Base-by-base conservation (phyloP, 2,113 vertebrate species). In the Pyxicephalus adspersus region DNA sequence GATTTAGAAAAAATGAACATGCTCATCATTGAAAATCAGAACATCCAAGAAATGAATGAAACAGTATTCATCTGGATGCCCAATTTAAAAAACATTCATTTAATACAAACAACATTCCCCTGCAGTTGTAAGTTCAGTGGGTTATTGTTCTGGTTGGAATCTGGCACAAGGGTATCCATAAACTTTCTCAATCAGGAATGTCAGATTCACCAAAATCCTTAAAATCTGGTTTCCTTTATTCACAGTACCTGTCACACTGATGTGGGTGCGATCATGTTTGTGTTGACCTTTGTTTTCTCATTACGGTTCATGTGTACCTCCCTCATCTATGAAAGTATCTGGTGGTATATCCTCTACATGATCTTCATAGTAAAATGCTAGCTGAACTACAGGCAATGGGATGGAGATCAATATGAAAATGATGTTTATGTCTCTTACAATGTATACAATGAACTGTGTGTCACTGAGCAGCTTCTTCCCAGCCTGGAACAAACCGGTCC, bases 351-450 rank as follows among this genome's bases (percentile, higher is more conserved):
- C 16, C 4, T 86, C 22, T 83, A 86, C 64, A 28, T 86, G n/a
- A 76, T 82, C 58, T 84, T 84, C 38, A 80, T 66, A 54, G 54
- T 84, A n/a, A 71, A 80, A 55, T 83, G 84, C 19, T 85, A 78
- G 83, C 20, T 85, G 74, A 83, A 84, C 45, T 72, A 83, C 19
- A 86, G 58, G 23, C 34, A 83, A 11, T 78, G 84, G n/a, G 31
- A 13, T 20, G 63, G 70, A n/a, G 83, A 80, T 18, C 63, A 83
- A 22, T 80, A 84, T 68, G 75, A 81, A 26, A 87, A 81, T 52
- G 85, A 89, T 64, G 87, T 83, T 2, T 89, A 87, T 80, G 86
- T 87, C 57, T 89, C 85, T 4, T 87, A 85, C 61, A 86, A 86
- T 76, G 80, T 71, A 26, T 45, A 17, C 5, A 82, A 89, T 71